Evolutionary conservation across 2,113 vertebrate genomes (phyloP), one percentile per base, ranked within the genome.

Genomic region (Plotosus lineatus): DNA sequence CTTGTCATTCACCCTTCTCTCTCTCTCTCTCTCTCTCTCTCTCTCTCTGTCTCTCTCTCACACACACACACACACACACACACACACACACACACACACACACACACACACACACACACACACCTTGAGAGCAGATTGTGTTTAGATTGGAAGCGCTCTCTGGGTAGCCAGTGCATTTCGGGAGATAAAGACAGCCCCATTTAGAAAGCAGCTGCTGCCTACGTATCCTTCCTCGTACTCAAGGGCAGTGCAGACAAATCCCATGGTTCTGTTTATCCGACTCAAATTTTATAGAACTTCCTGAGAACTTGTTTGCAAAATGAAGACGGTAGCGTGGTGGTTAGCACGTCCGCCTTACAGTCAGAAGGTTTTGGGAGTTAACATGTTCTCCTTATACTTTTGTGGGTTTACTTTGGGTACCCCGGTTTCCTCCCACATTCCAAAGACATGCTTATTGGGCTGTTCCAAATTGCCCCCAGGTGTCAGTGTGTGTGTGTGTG

Each of bases 41-140:
- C 44, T 50, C 66, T 44, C 23, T 58, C 66, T 36, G 19, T 75
- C 72, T 53, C 50, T 75, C 72, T n/a, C 2, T 44, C 55, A 1
- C 80, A 84, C 79, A 73, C 58, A 46, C 58, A 66, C 72, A 78
- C 53, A 17, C 2, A 50, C 55, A 1, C 80, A 84, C 79, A 73
- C 58, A 46, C 58, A 66, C 72, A 78, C 53, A 17, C 77, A 3
- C 66, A 51, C 72, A 31, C 53, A 28, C 38, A 28, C 55, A 33
- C 53, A 33, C 36, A 79, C 66, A 17, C 31, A 72, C 21, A 80
- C 23, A 65, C 23, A 63, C 14, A 56, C 73, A 42, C 46, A 40
- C 36, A 33, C 21, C 17, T 31, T 3, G 9, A 50, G 40, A 15
- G 23, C 8, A n/a, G 38, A 21, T 21, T n/a, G 23, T 4, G 11